These are phyloP conservation scores for Coregonus clupeaformis DNA, from an alignment of 2,113 vertebrate species.

Conservation along the genomic window DNA sequence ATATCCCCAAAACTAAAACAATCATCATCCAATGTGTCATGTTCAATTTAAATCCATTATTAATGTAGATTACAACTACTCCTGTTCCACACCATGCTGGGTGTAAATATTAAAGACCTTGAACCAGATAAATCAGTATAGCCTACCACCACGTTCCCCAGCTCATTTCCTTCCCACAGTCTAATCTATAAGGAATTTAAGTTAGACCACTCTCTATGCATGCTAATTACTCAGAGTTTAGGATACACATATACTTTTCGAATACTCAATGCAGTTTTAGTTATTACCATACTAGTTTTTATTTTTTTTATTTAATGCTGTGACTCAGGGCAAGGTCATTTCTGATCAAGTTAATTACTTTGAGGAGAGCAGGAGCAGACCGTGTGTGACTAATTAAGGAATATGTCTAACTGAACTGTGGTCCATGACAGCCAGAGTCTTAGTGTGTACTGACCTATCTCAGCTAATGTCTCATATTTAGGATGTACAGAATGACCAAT, in stretches of 20 bases:
- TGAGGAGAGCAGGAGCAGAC: slow-evolving; percentile 50
- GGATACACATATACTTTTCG: slow-evolving; percentile 63
- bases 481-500: slow-evolving; percentile 63
- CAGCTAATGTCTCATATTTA: slow-evolving; percentile 61
- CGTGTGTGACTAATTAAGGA: slow-evolving; percentile 73
- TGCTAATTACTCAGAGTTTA: slow-evolving; percentile 56
- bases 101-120: slow-evolving; percentile 35
- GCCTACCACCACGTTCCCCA: slow-evolving; percentile 44
- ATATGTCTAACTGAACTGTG: slow-evolving; percentile 60
- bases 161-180: slow-evolving; percentile 44
- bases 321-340: slow-evolving; percentile 68
- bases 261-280: slow-evolving; percentile 55
- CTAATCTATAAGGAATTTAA: slow-evolving; percentile 60
- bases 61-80: slow-evolving; percentile 45
- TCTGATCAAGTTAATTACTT: slow-evolving; percentile 70
- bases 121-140: slow-evolving; percentile 59
- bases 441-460: slow-evolving; percentile 58
- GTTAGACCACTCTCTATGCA: slow-evolving; percentile 50
- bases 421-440: slow-evolving; percentile 59
- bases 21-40: slow-evolving; percentile 49
- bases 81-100: slow-evolving; percentile 39
- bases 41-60: slow-evolving; percentile 56
- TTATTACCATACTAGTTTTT: slow-evolving; percentile 35
- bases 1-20: slow-evolving; percentile 24
- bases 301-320: slow-evolving; percentile 16